These are phyloP conservation scores for Oryzias woworae DNA, from an alignment of 2,113 vertebrate genomes.

Conservation along the genomic window DNA sequence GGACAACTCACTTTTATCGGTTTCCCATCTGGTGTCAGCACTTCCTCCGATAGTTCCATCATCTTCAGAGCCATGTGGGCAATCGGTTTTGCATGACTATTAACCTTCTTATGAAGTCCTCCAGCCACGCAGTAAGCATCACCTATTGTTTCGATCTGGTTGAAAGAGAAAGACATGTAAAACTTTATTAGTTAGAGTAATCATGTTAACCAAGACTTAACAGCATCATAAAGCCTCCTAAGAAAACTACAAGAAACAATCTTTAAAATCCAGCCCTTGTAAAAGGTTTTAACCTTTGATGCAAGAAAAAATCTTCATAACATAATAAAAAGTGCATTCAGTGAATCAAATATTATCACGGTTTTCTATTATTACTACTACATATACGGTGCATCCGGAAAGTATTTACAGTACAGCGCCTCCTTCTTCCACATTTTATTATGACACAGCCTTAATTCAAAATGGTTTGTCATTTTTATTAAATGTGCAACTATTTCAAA, in stretches of 20 bases:
- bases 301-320: neutral
- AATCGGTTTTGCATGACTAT: conserved; percentile 93
- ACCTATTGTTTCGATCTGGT: conserved; percentile 97
- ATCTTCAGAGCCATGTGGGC: conserved; percentile 98
- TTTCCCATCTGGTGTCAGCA: conserved; percentile 92
- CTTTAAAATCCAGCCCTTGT: neutral
- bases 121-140: conserved; percentile 97
- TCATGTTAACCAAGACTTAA: no score
- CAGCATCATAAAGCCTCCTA: no score
- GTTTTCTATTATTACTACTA: neutral
- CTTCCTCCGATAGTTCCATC: conserved; percentile 98
- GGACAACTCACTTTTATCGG: conserved; percentile 89
- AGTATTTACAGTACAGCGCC: no score
- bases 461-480: no score
- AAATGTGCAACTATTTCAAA: no score
- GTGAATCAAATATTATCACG: neutral
- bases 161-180: conserved; percentile 29
- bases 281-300: neutral
- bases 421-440: no score
- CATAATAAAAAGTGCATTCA: neutral
- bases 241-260: no score
- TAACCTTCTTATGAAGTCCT: conserved; percentile 94
- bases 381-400: no score
- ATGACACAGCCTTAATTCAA: no score
- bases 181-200: no score